phyloP scores from a whole-genome alignment of 2,797 vertebrate species.

The Sphaeramia orbicularis region DNA sequence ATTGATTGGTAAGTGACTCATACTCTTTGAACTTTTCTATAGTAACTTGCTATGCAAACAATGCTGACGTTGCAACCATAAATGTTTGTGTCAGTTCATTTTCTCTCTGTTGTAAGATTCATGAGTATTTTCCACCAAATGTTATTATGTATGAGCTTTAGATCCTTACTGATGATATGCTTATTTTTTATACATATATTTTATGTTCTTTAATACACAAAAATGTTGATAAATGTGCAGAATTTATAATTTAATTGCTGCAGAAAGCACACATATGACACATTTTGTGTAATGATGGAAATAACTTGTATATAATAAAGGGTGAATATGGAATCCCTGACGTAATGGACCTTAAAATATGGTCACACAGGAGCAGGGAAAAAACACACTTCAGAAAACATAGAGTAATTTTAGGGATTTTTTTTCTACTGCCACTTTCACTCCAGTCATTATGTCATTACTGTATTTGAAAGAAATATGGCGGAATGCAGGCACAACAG shows the following conservation, averaged over 20 bases:
- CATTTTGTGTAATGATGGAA: slow-evolving; percentile 1
- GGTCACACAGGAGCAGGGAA: background rate
- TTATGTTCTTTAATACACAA: background rate
- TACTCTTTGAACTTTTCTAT: slow-evolving; percentile 30
- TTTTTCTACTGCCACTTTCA: background rate
- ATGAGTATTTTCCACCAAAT: too few species aligned
- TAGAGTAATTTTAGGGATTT: slow-evolving; percentile 24
- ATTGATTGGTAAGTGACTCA: slow-evolving; percentile 14
- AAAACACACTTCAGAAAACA: background rate
- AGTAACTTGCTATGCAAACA: slow-evolving; percentile 15
- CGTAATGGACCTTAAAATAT: slow-evolving; percentile 4
- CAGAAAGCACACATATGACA: background rate
- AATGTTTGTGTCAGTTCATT: too few species aligned
- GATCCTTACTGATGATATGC: too few species aligned
- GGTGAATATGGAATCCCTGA: slow-evolving; percentile 4
- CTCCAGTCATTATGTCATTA: slow-evolving; percentile 15
- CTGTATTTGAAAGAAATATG: slow-evolving; percentile 8
- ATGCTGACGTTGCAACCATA: too few species aligned
- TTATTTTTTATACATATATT: too few species aligned
- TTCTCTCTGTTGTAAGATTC: too few species aligned
- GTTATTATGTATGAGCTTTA: too few species aligned
- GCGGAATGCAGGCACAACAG: background rate
- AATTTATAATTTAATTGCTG: background rate
- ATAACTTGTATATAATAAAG: background rate
- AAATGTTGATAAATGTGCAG: background rate